Evolutionary conservation across 2,888 invertebrate species (phyloP), one percentile per base, ranked within the genome.

Genomic region (Apoderus coryli): DNA sequence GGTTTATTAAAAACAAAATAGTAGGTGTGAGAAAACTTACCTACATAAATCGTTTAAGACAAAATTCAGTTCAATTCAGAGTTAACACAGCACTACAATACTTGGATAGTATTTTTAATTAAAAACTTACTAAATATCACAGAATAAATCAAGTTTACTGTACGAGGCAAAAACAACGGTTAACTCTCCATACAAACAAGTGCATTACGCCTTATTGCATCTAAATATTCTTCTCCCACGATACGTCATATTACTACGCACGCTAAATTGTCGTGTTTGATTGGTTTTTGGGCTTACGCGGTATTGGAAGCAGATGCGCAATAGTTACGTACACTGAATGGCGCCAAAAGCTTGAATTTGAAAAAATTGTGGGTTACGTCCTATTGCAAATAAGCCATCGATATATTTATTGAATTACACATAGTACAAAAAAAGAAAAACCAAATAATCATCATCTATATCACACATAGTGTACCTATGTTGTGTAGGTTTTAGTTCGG

Each of bases 301-400:
- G 19, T 19, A n/a, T 19, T 6, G 19, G 7, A 19, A 19, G 19
- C 19, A n/a, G 7, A 19, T 19, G 19, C 19, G 7, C 19, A 19
- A 19, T 19, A 19, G 19, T 19, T 19, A 6, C n/a, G 19, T n/a
- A 6, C n/a, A 19, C 19, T n/a, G 7, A 19, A n/a, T 19, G 19
- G 12, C 19, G 27, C 10, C 31, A 31, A 31, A 31, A 19, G 16
- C 25, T 7, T 9, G 16, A 14, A 16, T 4, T 31, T 31, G 9
- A 3, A 31, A 31, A 31, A 26, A 25, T 25, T 31, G 25, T 31
- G 31, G 31, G 26, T 31, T 31, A 31, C 31, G 32, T 32, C 31
- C 25, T 31, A 31, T 31, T 31, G 10, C 31, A 31, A 31, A 31
- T 31, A 31, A 31, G 31, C 31, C 31, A 31, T 31, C 31, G 31